A percentile compares a stretch with the other conserved stretches of the same genome.
phyloP scores from a whole-genome alignment of 2,888 invertebrate species.

The Proisotoma minuta region DNA sequence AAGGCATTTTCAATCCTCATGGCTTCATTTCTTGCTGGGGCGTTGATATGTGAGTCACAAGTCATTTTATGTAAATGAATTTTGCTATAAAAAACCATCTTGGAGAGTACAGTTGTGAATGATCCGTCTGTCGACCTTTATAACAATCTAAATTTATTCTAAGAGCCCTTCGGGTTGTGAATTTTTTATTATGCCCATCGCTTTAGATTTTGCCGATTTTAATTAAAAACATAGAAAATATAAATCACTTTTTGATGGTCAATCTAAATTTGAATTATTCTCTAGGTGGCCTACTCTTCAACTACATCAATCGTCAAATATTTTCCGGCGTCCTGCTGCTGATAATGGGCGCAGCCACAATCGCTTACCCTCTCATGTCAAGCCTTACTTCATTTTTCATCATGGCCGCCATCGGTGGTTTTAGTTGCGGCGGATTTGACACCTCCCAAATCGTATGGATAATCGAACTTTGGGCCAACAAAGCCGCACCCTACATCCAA shows the following conservation, averaged over 20 bases:
- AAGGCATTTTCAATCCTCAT: not conserved
- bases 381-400: conserved; percentile 22
- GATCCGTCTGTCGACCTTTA: too few species aligned
- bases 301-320: not conserved
- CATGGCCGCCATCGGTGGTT: conserved; percentile 25
- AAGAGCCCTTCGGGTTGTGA: too few species aligned
- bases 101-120: too few species aligned
- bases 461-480: conserved; percentile 35
- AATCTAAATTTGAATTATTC: too few species aligned
- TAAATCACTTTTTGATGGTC: too few species aligned
- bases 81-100: too few species aligned
- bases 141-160: too few species aligned
- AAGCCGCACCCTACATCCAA: conserved; percentile 32
- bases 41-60: not conserved
- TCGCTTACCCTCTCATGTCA: conserved; percentile 20
- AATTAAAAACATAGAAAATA: too few species aligned
- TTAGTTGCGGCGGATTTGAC: conserved; percentile 32
- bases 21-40: not conserved
- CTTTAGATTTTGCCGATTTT: too few species aligned
- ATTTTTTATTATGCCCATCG: too few species aligned
- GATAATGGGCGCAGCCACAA: not conserved
- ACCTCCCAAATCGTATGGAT: conserved; percentile 34
- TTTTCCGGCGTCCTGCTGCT: not conserved
- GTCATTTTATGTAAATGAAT: too few species aligned
- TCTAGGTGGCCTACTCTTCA: not conserved